phyloP scores from a whole-genome alignment of 1,140 invertebrate species.

The Tetraneura akinire region DNA sequence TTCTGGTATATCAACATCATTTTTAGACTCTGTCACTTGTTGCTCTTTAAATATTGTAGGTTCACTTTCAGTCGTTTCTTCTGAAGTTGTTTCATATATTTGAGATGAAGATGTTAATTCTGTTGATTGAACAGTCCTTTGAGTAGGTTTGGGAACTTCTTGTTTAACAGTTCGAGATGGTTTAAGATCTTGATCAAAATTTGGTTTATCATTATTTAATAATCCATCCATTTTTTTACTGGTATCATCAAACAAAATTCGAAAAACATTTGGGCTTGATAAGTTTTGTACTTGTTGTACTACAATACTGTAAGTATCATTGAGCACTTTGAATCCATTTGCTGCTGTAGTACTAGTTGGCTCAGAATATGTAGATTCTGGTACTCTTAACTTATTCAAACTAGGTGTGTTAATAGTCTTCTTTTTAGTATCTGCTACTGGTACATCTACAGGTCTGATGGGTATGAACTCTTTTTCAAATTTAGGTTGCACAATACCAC shows the following conservation, averaged over 20 bases:
- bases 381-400: conserved; percentile 55
- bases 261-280: conserved; percentile 72
- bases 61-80: conserved; percentile 52
- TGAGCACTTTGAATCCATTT: conserved; percentile 58
- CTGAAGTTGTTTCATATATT: conserved; percentile 28
- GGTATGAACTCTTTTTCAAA: conserved; percentile 78
- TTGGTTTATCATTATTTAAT: conserved; percentile 45
- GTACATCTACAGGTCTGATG: conserved; percentile 67
- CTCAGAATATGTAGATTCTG: conserved; percentile 55
- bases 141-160: conserved; percentile 28
- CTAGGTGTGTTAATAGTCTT: conserved; percentile 73
- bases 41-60: conserved; percentile 52
- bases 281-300: conserved; percentile 57
- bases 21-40: conserved; percentile 51
- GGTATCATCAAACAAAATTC: conserved; percentile 78
- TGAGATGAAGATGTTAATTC: conserved; percentile 29
- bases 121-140: not conserved
- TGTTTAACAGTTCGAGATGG: conserved; percentile 44
- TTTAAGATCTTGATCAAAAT: conserved; percentile 47
- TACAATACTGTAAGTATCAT: conserved; percentile 64
- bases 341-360: conserved; percentile 55
- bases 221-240: conserved; percentile 60
- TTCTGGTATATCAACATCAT: conserved; percentile 52
- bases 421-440: conserved; percentile 63
- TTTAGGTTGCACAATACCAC: conserved; percentile 59